Evolutionary conservation across 2,888 invertebrate species (phyloP), one percentile per base, ranked within the genome.

Genomic region (Chaetogeoica ovagalla): DNA sequence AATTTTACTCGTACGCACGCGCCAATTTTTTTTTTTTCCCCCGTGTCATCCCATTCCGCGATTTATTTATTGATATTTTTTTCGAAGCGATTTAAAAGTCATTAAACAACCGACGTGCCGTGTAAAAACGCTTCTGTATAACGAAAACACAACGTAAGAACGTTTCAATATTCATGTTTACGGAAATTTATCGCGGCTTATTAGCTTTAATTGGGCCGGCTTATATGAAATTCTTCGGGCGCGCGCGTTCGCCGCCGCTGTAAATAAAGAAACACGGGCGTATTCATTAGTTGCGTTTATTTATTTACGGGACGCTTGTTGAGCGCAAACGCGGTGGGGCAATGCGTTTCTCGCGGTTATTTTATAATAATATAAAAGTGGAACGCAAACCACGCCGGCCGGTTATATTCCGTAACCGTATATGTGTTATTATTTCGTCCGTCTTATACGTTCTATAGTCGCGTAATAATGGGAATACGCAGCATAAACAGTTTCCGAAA

Each of bases 401-500:
- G 30, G 30, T 30, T 30, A 30, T 30, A 30, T 43, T 48, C 2
- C 8, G 30, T 23, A 30, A 30, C 30, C 5, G 30, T 30, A 30
- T 30, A 30, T 30, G 55, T 30, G 19, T 19, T 19, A 19, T 52
- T 68, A 52, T 52, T 68, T 52, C 68, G 17, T 17, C 68, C 17
- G 48, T 68, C 8, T 48, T 43, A 11, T 68, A n/a, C n/a, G n/a
- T n/a, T n/a, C 52, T 68, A 68, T 23, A 39, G 19, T 30, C 30
- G 1, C 17, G 5, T 30, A 52, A 68, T 52, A 52, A 68, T n/a
- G n/a, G 8, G 48, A 68, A 23, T 69, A 55, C 55, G 52, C 55
- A 55, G n/a, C 37, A 37, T 37, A 70, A 70, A 70, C 55, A 70
- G 39, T 57, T 70, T 57, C 13, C n/a, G n/a, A 57, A 70, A 70